Conservation (phyloP, 2,888 invertebrate species). For the Corythucha ciliata region DNA sequence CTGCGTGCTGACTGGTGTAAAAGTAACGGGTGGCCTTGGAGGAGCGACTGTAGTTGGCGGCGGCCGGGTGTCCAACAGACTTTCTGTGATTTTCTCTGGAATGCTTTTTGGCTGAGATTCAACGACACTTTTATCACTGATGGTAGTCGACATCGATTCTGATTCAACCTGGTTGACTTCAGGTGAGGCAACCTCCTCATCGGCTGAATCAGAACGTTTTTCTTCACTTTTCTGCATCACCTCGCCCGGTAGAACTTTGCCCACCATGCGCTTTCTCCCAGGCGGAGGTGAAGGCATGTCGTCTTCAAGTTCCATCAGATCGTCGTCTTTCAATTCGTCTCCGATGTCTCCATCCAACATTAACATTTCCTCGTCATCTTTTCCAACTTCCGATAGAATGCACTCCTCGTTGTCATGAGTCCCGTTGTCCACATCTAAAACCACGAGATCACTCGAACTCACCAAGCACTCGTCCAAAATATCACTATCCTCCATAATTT, state of each 20-base stretch:
- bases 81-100: constrained; percentile 17
- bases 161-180: background rate
- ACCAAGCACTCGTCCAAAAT: constrained; percentile 32
- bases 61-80: constrained; percentile 16
- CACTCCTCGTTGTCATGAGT: constrained; percentile 33
- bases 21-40: constrained; percentile 23
- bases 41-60: constrained; percentile 25
- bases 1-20: constrained; percentile 29
- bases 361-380: constrained; percentile 29
- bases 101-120: constrained; percentile 3
- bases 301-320: constrained; percentile 43
- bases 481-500: constrained; percentile 30
- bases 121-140: constrained; percentile 3
- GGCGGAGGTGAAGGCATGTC: constrained; percentile 31
- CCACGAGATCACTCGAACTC: constrained; percentile 32
- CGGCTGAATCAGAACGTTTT: constrained; percentile 46
- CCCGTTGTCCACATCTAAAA: constrained; percentile 31
- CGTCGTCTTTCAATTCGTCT: constrained; percentile 42
- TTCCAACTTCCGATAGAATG: constrained; percentile 31
- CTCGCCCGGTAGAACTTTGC: constrained; percentile 42
- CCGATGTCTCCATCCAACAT: constrained; percentile 34
- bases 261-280: constrained; percentile 31
- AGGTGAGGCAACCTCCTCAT: constrained; percentile 31
- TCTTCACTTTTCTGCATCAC: constrained; percentile 39
- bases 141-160: constrained; percentile 1